Percentiles rank a stretch among this genome's conserved stretches.
Evolutionary conservation across 2,113 vertebrate genomes (phyloP).

Genomic region (Pheucticus melanocephalus): DNA sequence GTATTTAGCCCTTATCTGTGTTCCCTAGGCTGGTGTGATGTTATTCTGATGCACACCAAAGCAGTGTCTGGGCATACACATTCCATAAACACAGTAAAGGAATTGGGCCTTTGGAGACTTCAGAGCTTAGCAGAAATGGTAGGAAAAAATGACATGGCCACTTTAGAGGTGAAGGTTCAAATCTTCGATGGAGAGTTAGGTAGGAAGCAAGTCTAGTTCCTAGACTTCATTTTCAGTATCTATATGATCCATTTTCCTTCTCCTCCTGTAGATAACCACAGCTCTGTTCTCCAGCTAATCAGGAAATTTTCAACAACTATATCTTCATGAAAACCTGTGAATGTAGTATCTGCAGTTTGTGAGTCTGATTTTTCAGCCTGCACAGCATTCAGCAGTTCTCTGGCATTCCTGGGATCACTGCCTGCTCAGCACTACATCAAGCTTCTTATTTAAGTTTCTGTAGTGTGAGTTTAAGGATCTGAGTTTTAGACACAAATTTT

Average conservation of each 20-base stretch:
- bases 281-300: neutral
- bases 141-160: neutral
- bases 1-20: neutral
- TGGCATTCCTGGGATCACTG: neutral
- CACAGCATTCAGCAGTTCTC: neutral
- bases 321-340: neutral
- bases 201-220: neutral
- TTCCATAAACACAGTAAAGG: neutral
- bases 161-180: neutral
- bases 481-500: neutral
- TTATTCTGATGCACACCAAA: neutral
- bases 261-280: neutral
- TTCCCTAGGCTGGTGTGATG: neutral
- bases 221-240: neutral
- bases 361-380: neutral
- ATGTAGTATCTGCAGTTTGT: neutral
- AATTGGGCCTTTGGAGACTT: neutral
- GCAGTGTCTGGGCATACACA: neutral
- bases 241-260: neutral
- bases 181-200: neutral
- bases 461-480: neutral
- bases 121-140: neutral
- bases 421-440: rapidly evolving
- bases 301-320: neutral
- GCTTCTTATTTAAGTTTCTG: neutral